Evolutionary conservation across 2,113 vertebrate genomes (phyloP).

Genomic region (Acrocephalus kingi): DNA sequence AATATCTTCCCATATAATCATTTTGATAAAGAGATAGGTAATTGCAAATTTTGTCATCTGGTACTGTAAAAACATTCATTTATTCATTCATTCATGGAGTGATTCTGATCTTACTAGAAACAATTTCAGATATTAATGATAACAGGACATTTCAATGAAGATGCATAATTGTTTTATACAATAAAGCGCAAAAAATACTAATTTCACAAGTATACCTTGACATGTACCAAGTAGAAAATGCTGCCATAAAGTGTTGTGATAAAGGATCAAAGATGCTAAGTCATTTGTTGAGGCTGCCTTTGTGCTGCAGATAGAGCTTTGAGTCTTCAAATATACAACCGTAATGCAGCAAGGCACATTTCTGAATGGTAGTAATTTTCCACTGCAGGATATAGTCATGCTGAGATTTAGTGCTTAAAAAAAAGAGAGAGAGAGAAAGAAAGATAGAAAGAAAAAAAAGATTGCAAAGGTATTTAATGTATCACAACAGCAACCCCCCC

Average conservation of each 20-base stretch:
- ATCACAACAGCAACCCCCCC: constrained; percentile 22
- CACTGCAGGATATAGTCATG: constrained; percentile 44
- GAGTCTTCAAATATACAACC: constrained; percentile 19
- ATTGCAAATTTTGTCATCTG: neutral
- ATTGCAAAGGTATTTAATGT: constrained; percentile 65
- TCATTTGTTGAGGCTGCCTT: constrained; percentile 50
- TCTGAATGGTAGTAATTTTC: constrained; percentile 47
- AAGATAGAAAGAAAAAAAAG: neutral
- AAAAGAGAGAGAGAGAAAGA: neutral
- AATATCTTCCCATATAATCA: neutral
- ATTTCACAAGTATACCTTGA: neutral
- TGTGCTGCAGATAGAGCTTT: constrained; percentile 54
- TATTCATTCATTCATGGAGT: neutral
- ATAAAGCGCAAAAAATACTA: neutral
- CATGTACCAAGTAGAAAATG: neutral
- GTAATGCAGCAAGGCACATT: constrained; percentile 47
- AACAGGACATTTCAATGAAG: neutral
- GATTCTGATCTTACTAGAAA: neutral
- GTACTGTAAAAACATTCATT: neutral
- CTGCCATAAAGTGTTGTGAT: neutral
- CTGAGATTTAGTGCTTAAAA: constrained; percentile 38
- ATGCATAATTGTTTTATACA: neutral
- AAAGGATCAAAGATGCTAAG: constrained; percentile 36
- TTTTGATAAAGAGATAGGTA: constrained; percentile 14
- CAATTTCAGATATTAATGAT: neutral